These are phyloP conservation scores for Drosophila nigritarsus DNA, from an alignment of 2,888 invertebrate genomes.

Conservation along the genomic window DNA sequence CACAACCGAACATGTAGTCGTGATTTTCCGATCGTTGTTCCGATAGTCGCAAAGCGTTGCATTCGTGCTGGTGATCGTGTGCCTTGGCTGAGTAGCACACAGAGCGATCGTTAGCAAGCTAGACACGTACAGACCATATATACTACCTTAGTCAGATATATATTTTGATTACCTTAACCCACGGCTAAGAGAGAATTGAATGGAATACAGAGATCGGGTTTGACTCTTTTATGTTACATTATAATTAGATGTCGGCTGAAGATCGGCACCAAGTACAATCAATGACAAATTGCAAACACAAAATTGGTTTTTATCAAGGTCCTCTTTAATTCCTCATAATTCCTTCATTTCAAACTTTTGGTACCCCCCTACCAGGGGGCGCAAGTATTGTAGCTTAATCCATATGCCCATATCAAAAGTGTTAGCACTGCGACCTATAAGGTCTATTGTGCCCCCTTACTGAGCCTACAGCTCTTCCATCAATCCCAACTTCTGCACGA, in stretches of 20 bases:
- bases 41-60: no score
- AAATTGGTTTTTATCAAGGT: neutral
- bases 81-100: neutral
- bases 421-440: no score
- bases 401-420: neutral
- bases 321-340: no score
- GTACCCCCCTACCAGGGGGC: no score
- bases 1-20: neutral
- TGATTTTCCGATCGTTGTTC: neutral
- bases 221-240: neutral
- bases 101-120: neutral
- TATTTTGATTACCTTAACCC: neutral
- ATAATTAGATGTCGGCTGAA: neutral
- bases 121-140: neutral
- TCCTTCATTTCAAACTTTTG: no score
- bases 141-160: neutral
- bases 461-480: no score
- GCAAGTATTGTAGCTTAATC: neutral
- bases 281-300: neutral
- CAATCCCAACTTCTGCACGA: no score
- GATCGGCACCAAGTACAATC: no score
- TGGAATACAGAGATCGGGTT: neutral
- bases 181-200: neutral
- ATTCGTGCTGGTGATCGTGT: neutral
- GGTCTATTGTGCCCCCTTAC: no score